These are phyloP conservation scores for Prionace glauca DNA, from an alignment of 2,797 vertebrate genomes.

Conservation along the genomic window DNA sequence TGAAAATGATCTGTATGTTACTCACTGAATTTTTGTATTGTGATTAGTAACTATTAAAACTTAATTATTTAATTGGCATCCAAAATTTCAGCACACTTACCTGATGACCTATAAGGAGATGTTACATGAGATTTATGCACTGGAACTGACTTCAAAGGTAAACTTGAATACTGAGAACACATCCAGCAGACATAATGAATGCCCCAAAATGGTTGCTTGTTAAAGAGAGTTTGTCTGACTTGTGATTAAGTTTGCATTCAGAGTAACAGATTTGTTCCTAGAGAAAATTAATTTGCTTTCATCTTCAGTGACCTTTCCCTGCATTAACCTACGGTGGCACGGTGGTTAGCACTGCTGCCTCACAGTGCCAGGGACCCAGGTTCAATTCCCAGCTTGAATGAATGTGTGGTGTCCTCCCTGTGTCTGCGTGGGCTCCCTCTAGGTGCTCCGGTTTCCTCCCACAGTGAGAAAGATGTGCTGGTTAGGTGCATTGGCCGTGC, in stretches of 20 bases:
- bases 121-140: neutral
- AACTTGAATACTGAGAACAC: neutral
- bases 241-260: neutral
- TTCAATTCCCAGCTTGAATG: too few species aligned
- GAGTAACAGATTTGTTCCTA: neutral
- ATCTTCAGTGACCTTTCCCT: neutral
- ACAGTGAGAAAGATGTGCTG: too few species aligned
- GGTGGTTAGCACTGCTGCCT: too few species aligned
- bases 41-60: neutral
- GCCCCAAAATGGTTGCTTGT: neutral
- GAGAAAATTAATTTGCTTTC: neutral
- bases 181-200: neutral
- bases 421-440: too few species aligned
- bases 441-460: too few species aligned
- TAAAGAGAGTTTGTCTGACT: neutral
- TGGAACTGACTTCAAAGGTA: neutral
- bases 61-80: neutral
- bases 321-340: neutral
- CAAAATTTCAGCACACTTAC: neutral
- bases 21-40: neutral
- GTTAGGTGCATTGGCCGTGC: too few species aligned
- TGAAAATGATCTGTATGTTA: neutral
- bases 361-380: too few species aligned
- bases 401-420: too few species aligned
- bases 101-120: neutral